Evolutionary conservation across 2,797 vertebrate species (phyloP), one percentile per base, ranked within the genome.

Genomic region (Sylvilagus floridanus): DNA sequence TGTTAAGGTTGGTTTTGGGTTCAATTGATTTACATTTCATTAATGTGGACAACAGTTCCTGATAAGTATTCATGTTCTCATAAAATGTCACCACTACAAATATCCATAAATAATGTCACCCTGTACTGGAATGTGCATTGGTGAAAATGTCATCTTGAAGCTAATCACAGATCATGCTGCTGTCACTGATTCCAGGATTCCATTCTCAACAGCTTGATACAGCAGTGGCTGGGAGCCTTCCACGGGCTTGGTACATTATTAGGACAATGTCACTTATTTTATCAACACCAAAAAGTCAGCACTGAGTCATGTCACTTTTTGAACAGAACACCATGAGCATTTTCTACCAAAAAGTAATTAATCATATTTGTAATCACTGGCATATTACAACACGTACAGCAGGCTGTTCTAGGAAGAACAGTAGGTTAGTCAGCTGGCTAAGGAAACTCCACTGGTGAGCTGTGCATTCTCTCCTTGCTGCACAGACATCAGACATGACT

Each of bases 331-430:
- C 84, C 3, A 0, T 94, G 90, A 91, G 37, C 42, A 68, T 86
- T 96, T 94, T 94, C 88, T 42, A 93, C 54, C 73, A 87, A 88
- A 96, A 85, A n/a, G 88, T 84, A 91, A 84, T 96, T 82, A 96
- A 75, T 90, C 90, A 92, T 83, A 89, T 85, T 96, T 93, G 92
- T 90, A 91, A 94, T 93, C 57, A 28, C 66, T 19, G 30, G 60
- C 81, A 92, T 96, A 84, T 93, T 92, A 94, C 66, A 93, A 90
- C 84, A 88, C 16, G 75, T 65, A 84, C 17, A 47, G 81, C 91
- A 91, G 81, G 83, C 69, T 78, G 9, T 86, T 82, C 76, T 92
- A 90, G 77, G 65, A 94, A 94, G 89, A 96, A 79, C 76, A 95
- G 54, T 93, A 81, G 65, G 35, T 94, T 92, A 86, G 75, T 95